Conservation (phyloP, 2,113 vertebrate species). For the Lipophrys pholis region DNA sequence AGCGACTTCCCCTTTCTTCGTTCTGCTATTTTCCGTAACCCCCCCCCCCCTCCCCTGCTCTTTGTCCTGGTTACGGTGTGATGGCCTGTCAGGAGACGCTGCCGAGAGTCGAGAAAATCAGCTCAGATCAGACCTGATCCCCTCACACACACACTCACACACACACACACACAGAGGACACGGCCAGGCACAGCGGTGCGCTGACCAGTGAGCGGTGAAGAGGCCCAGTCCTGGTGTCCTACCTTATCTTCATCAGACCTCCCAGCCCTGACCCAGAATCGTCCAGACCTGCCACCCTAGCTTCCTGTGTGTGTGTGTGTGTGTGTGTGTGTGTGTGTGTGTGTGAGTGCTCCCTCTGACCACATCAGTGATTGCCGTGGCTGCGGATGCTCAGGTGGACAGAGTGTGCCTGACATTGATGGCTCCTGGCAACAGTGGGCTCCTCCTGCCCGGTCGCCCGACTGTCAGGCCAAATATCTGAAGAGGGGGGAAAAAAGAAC, state of each 20-base stretch:
- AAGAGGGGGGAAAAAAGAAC: constrained; percentile 13
- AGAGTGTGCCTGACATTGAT: constrained; percentile 61
- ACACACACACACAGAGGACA: neutral
- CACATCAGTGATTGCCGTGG: constrained; percentile 38
- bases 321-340: neutral
- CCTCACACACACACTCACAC: constrained; percentile 25
- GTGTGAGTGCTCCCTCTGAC: constrained; percentile 45
- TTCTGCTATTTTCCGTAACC: constrained; percentile 13
- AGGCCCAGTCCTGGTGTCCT: constrained; percentile 63
- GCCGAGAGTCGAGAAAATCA: constrained; percentile 56
- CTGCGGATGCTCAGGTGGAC: constrained; percentile 76
- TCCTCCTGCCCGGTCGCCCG: constrained; percentile 52
- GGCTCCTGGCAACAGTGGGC: constrained; percentile 70
- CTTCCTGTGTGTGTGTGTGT: neutral
- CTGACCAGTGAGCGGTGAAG: constrained; percentile 65
- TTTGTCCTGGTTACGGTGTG: constrained; percentile 42
- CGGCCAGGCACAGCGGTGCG: constrained; percentile 31
- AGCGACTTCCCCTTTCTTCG: neutral
- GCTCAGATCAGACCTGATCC: constrained; percentile 64
- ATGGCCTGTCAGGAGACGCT: constrained; percentile 66
- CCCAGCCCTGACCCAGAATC: constrained; percentile 77
- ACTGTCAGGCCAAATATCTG: constrained; percentile 70
- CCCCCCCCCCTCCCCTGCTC: constrained; percentile 12
- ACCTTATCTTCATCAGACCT: constrained; percentile 76
- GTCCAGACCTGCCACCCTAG: constrained; percentile 50